These are phyloP conservation scores for Sternarchorhynchus goeldii DNA, from an alignment of 2,797 vertebrate species.

Conservation along the genomic window DNA sequence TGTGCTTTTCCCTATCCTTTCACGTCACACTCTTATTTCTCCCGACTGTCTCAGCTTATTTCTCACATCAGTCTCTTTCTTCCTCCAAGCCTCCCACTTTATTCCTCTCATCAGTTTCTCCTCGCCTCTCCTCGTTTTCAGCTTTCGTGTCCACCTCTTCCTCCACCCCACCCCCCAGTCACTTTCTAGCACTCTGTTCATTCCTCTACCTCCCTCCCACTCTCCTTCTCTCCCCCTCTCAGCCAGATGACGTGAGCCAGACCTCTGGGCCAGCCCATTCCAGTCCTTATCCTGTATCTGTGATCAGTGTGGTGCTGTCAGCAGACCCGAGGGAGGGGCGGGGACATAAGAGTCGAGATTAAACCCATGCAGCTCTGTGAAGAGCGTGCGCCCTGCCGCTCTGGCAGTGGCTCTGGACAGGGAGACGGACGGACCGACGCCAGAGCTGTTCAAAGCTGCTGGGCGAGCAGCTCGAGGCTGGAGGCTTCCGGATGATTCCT, in stretches of 20 bases:
- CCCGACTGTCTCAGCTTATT: too few relatives aligned
- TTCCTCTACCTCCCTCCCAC: neutral
- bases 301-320: constrained; percentile 25
- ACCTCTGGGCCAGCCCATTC: constrained; percentile 56
- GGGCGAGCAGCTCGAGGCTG: neutral
- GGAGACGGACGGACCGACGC: constrained; percentile 6
- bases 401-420: neutral
- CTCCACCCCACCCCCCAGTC: neutral
- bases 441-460: constrained; percentile 20
- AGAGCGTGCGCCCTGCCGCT: neutral
- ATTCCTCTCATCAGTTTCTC: too few relatives aligned
- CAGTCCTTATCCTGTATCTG: constrained; percentile 24
- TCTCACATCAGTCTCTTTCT: too few relatives aligned
- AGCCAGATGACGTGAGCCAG: constrained; percentile 10
- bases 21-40: too few relatives aligned
- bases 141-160: neutral
- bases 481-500: neutral
- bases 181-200: neutral
- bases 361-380: constrained; percentile 29
- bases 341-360: constrained; percentile 19
- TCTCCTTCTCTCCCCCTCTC: constrained; percentile 27
- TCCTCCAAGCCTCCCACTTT: too few relatives aligned
- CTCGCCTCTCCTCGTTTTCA: too few relatives aligned
- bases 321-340: constrained; percentile 49
- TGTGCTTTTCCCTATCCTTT: too few relatives aligned